These are phyloP conservation scores for Leistus spinibarbis DNA, from an alignment of 2,888 invertebrate genomes.

Conservation along the genomic window DNA sequence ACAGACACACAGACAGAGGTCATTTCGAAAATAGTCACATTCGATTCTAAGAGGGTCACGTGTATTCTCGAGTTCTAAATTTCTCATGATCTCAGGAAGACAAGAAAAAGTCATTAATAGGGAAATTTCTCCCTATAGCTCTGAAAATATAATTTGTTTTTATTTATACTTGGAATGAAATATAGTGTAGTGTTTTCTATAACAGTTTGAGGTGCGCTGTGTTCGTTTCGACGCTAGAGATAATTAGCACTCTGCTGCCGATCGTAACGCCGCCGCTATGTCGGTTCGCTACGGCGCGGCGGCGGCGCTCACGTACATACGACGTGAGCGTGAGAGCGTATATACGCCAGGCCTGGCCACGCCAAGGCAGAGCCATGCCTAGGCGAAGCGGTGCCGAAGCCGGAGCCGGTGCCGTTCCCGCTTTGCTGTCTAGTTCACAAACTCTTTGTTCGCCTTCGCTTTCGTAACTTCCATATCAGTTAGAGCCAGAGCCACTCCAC, in stretches of 20 bases:
- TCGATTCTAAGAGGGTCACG: neutral
- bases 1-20: neutral
- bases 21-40: neutral
- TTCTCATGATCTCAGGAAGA: too few species aligned
- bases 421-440: neutral
- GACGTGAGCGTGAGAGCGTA: neutral
- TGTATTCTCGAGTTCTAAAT: too few species aligned
- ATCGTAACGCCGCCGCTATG: neutral
- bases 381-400: neutral
- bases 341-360: neutral
- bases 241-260: slow-evolving; percentile 27
- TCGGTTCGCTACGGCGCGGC: neutral
- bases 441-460: neutral
- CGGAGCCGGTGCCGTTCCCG: neutral
- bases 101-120: too few species aligned
- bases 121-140: too few species aligned
- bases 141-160: too few species aligned
- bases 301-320: neutral
- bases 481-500: slow-evolving; percentile 3
- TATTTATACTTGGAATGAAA: too few species aligned
- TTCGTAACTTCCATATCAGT: slow-evolving; percentile 20
- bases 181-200: too few species aligned
- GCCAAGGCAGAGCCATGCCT: neutral
- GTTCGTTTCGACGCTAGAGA: slow-evolving; percentile 13
- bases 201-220: slow-evolving; percentile 3